Base-by-base conservation (phyloP, 2,888 invertebrate species). In the Tetragonula carbonaria region DNA sequence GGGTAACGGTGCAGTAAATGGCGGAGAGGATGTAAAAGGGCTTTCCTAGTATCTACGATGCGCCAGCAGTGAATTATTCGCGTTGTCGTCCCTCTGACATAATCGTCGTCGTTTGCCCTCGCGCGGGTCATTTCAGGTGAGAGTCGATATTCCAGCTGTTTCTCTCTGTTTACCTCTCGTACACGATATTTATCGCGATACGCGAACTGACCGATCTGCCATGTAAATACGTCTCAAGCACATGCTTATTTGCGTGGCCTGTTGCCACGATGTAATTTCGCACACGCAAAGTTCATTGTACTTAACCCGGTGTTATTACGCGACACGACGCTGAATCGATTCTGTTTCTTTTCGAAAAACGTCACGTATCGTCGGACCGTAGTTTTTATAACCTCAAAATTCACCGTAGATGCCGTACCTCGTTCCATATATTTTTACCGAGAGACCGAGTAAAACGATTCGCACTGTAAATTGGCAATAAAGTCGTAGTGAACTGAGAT, bases 1-100 rank as follows among this genome's bases (percentile, higher is more conserved):
- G 85, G 80, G 81, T 78, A 87, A 79, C 78, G 80, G 82, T 87
- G 82, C 84, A 79, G 74, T 84, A 85, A 84, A 84, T 88, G 85
- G 87, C 82, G 88, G 84, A 86, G 84, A 86, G 80, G 76, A 78
- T 74, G 88, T 78, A 83, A 86, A 75, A 85, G 80, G 74, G 78
- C 78, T 80, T 74, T 77, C 80, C 77, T 80, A 74, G 84, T 79
- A 76, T 76, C 83, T 74, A 80, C 74, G 85, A 84, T 80, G 84
- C 72, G 74, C 75, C 80, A 79, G 67, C 70, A 53, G 38, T 72
- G 59, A 78, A 77, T 87, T 82, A 85, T 88, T 85, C 85, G 82
- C 74, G 81, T 81, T 79, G 85, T 82, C 86, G 82, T 80, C 63
- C 55, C 83, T 72, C 78, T 90, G 90, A 90, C 90, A 90, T 90